These are phyloP conservation scores for Lamellibrachia columna DNA, from an alignment of 2,888 invertebrate species.

Conservation along the genomic window DNA sequence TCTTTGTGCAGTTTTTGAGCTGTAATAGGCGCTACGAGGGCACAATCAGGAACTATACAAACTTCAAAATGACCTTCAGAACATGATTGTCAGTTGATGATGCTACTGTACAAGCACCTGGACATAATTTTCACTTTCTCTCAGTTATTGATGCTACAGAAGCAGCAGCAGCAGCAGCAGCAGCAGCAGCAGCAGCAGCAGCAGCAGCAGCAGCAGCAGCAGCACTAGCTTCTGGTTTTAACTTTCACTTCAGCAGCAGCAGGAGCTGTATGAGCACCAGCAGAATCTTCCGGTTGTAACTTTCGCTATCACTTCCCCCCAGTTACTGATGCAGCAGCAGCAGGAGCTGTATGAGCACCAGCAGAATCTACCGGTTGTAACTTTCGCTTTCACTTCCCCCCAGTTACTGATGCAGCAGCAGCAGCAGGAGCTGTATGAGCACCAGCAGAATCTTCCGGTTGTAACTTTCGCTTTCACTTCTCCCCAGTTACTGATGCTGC, in stretches of 20 bases:
- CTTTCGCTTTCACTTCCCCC: background rate
- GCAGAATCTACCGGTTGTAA: background rate
- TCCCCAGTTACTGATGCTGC: conserved; percentile 40
- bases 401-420: too few species aligned
- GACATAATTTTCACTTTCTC: too few species aligned
- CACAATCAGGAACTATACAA: too few species aligned
- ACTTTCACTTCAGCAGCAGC: background rate
- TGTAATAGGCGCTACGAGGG: background rate
- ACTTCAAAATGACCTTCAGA: too few species aligned
- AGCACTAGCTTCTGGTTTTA: background rate
- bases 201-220: background rate
- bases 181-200: too few species aligned
- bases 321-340: background rate
- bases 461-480: conserved; percentile 34
- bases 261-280: background rate
- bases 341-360: background rate
- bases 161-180: background rate
- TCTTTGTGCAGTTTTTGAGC: background rate
- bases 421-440: too few species aligned
- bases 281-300: background rate
- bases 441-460: background rate
- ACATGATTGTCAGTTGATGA: too few species aligned
- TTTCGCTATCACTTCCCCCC: background rate
- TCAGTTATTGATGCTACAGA: background rate
- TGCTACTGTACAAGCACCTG: too few species aligned